Evolutionary conservation across 2,888 invertebrate species (phyloP), one percentile per base, ranked within the genome.

Genomic region (Schizaphis graminum): DNA sequence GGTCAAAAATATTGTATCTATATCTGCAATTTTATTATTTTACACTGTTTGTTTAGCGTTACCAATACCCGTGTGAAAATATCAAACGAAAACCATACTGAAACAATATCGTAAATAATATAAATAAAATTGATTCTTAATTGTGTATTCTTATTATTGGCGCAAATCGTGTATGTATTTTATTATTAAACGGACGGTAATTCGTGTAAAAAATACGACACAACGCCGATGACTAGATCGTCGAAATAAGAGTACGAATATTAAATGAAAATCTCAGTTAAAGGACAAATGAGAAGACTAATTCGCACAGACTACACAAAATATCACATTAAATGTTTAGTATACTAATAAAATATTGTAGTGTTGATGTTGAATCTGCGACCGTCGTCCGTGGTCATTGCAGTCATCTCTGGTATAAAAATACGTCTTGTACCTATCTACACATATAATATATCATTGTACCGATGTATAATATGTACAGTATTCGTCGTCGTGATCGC

Each of bases 401-500:
- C 13, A 1, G 13, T 13, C n/a, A 16, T n/a, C 7, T 67, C n/a
- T 16, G 16, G 16, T 16, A 5, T 4, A 5, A n/a, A 67, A 67
- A n/a, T n/a, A 67, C 16, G 13, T n/a, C 67, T 67, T 67, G n/a
- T 67, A 67, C 2, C 67, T n/a, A 67, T 67, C 0, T 67, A 16
- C 16, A 67, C 16, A n/a, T 1, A 61, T 67, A 8, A 67, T 16
- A 67, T 16, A 67, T 67, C 2, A 16, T n/a, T 61, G 2, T 67
- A 67, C n/a, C 67, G n/a, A n/a, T n/a, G 16, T 1, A 35, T n/a
- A 5, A 3, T 67, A 67, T 67, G 67, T 1, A 67, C 5, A 67
- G 41, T 86, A 24, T 77, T 77, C 90, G 90, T 89, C 92, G 41
- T 93, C 57, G 77, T 92, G 49, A 49, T 93, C 85, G n/a, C 77